These are phyloP conservation scores for Pachydiplax longipennis DNA, from an alignment of 2,888 invertebrate species.

Conservation along the genomic window DNA sequence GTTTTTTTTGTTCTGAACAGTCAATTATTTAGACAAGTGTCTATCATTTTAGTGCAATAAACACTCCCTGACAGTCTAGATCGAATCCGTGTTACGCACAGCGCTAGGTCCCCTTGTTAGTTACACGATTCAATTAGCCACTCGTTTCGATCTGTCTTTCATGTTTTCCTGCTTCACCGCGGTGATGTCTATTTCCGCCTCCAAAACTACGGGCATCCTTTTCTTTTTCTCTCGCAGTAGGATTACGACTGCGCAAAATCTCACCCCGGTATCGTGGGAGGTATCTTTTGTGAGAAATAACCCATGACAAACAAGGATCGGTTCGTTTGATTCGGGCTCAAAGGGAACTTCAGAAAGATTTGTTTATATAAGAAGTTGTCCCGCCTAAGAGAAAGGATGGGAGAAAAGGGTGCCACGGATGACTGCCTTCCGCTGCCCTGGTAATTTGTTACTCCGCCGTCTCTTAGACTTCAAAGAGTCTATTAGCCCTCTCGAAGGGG, in stretches of 20 bases:
- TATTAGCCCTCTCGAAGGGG: slow-evolving; percentile 4
- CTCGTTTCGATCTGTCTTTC: no score
- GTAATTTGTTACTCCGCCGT: slow-evolving; percentile 2
- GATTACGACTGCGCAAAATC: not conserved
- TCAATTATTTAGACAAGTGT: no score
- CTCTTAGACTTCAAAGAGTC: not conserved
- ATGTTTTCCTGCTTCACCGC: not conserved
- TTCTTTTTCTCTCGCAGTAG: not conserved
- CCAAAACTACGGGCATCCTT: not conserved
- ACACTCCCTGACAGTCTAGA: no score
- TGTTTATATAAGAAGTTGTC: not conserved
- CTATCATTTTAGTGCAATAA: no score
- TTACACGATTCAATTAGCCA: no score
- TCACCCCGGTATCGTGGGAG: not conserved
- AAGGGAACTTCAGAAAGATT: slow-evolving; percentile 4
- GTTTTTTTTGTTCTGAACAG: no score
- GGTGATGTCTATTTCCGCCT: not conserved
- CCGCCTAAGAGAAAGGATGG: not conserved
- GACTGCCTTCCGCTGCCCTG: not conserved
- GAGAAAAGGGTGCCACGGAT: not conserved
- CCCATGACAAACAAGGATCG: not conserved
- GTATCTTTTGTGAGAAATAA: not conserved
- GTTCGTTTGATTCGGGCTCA: not conserved
- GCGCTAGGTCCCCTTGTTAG: no score
- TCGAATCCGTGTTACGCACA: no score